phyloP scores from a whole-genome alignment of 2,888 invertebrate species.

The Ophion slaviceki region DNA sequence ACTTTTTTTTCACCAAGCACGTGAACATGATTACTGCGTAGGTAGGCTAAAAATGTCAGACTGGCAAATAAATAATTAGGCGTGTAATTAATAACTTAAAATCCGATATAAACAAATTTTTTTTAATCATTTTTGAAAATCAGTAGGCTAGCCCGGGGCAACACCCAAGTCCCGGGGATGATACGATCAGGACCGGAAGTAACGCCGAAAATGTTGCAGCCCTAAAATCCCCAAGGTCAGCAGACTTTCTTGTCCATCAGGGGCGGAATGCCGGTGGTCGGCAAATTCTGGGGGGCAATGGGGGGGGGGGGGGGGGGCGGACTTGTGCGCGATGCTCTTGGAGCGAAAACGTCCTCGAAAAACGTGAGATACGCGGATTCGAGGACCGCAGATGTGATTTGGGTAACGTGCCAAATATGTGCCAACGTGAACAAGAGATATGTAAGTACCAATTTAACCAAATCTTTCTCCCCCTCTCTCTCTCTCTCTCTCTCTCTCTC shows the following conservation, averaged over 20 bases:
- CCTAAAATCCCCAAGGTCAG: neutral
- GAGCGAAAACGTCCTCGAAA: slow-evolving; percentile 75
- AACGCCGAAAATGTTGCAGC: neutral
- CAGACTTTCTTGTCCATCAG: slow-evolving; percentile 16
- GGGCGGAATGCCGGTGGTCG: slow-evolving; percentile 1
- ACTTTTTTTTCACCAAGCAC: no score
- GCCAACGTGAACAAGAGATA: slow-evolving; percentile 78
- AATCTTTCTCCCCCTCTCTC: slow-evolving; percentile 62
- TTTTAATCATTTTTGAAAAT: no score
- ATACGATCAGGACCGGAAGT: no score
- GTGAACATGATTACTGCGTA: no score
- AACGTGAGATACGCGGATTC: slow-evolving; percentile 73
- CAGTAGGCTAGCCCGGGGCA: no score
- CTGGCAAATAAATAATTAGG: neutral
- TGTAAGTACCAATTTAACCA: slow-evolving; percentile 79
- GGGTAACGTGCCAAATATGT: slow-evolving; percentile 79
- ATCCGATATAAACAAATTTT: neutral
- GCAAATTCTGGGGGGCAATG: slow-evolving; percentile 16
- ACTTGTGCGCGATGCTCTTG: slow-evolving; percentile 68
- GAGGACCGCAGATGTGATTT: slow-evolving; percentile 73
- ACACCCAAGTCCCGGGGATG: no score
- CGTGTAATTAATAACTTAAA: neutral
- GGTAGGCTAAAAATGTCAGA: no score
- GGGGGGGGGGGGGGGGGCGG: slow-evolving; percentile 67
- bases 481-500: neutral